Evolutionary conservation across 1,140 invertebrate species (phyloP), one percentile per base, ranked within the genome.

Genomic region (Chlorops oryzae): DNA sequence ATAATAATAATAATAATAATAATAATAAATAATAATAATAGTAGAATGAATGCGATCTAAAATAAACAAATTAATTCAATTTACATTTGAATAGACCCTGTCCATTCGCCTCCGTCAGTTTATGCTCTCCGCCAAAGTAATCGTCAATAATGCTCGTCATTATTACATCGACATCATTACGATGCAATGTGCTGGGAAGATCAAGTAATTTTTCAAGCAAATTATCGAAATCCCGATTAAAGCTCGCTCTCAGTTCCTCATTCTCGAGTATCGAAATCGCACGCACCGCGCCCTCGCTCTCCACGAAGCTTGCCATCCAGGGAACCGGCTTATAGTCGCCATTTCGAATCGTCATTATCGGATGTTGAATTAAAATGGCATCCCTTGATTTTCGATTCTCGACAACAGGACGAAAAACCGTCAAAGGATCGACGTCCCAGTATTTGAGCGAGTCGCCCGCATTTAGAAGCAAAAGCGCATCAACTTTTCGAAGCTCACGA

Each of bases 351-450:
- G 75, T 41, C 10, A 63, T 24, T 20, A 54, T 46, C 10, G 76
- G 76, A 47, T 73, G 62, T 38, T 58, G 54, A 3, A 56, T 60
- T 1, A 78, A 48, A 46, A 78, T 77, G 4, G 73, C 63, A 21
- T 61, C 57, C 0, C 5, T 10, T 13, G 18, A 6, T 1, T 6
- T n/a, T 6, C 55, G 37, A 49, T 54, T 47, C 47, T 77, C 75
- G 6, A 76, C 56, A 5, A 73, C 70, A 0, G 74, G 70, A 2
- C 77, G 76, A 54, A 72, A 75, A 27, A 70, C 65, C n/a, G 70
- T 66, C 58, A 76, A 52, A 17, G 70, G 73, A 59, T 76, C 73
- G 5, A 73, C 64, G 47, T 73, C 49, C 74, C 74, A 75, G 47
- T 57, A 72, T 54, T 75, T 61, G 0, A 70, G 44, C 1, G 53